A percentile compares a stretch with the other conserved stretches of the same genome.
phyloP scores from a whole-genome alignment of 2,113 vertebrate species.

The Menura novaehollandiae region DNA sequence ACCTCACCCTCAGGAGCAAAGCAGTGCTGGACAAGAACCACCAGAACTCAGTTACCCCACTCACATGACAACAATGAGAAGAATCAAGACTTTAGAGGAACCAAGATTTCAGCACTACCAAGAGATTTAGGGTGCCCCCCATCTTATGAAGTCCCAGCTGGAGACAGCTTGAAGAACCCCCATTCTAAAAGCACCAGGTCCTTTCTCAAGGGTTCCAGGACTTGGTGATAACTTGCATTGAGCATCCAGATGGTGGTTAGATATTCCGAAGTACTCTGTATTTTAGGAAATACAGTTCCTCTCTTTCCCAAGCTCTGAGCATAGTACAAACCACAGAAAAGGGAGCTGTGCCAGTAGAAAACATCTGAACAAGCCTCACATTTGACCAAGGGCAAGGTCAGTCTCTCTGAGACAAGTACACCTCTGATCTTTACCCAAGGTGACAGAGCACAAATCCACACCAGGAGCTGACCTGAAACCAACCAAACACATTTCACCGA shows the following conservation, averaged over 20 bases:
- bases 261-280: not conserved
- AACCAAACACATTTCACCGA: not conserved
- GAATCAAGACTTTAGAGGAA: not conserved
- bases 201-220: not conserved
- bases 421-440: not conserved
- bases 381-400: not conserved
- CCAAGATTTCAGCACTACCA: not conserved
- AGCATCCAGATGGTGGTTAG: not conserved
- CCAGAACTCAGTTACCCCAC: not conserved
- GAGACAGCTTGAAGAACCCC: not conserved
- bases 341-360: not conserved
- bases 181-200: not conserved
- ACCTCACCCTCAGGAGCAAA: rapidly evolving
- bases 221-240: not conserved
- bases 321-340: not conserved
- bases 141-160: not conserved
- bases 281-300: not conserved
- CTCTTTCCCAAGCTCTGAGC: not conserved
- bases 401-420: not conserved
- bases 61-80: not conserved
- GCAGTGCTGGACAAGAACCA: not conserved
- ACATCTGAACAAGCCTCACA: not conserved
- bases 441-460: not conserved
- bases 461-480: not conserved
- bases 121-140: not conserved